Percentiles rank a stretch among this genome's conserved stretches.
phyloP scores from a whole-genome alignment of 1,140 invertebrate species.

The Caenorhabditis inopinata region DNA sequence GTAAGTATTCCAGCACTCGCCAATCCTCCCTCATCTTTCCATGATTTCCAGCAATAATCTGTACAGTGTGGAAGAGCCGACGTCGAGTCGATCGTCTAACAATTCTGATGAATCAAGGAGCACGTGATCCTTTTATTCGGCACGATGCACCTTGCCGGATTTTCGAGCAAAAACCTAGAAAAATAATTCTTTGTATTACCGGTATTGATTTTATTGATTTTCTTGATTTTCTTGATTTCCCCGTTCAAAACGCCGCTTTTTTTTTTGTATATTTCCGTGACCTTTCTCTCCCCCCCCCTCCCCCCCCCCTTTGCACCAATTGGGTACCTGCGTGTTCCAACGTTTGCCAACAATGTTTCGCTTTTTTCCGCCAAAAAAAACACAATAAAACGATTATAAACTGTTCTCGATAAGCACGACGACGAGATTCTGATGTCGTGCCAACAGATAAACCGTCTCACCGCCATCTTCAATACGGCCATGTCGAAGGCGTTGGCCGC shows the following conservation, averaged over 20 bases:
- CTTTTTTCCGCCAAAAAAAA: no score
- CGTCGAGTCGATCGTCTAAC: slow-evolving; percentile 21
- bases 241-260: not conserved
- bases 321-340: not conserved
- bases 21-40: no score
- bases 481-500: not conserved
- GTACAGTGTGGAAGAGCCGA: slow-evolving; percentile 43
- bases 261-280: slow-evolving; percentile 5
- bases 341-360: not conserved
- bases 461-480: not conserved
- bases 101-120: not conserved
- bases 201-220: not conserved
- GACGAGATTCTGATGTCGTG: no score
- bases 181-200: no score
- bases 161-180: no score
- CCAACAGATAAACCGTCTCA: not conserved
- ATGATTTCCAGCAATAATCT: slow-evolving; percentile 50
- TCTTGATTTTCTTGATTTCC: not conserved
- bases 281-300: not conserved
- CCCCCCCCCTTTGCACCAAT: not conserved
- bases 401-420: no score
- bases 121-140: not conserved
- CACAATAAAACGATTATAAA: no score
- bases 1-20: slow-evolving; percentile 19
- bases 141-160: no score